A percentile compares a stretch with the other conserved stretches of the same genome.
These are phyloP conservation scores for Momotus momota DNA, from an alignment of 2,797 vertebrate genomes.

Conservation along the genomic window DNA sequence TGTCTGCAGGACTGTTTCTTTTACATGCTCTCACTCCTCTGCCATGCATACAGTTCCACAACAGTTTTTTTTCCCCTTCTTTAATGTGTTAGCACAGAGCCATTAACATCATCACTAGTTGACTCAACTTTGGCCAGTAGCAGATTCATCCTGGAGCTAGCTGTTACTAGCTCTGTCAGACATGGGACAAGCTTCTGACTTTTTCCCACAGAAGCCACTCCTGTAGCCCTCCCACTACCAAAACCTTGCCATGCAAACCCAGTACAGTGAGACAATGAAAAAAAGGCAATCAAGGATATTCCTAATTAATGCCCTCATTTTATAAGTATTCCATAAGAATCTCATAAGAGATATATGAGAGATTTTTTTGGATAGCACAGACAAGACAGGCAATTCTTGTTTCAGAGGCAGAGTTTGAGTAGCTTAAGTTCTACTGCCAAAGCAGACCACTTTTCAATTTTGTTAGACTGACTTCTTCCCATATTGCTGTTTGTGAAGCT, in stretches of 20 bases:
- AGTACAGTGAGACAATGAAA: not conserved
- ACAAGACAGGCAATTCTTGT: not conserved
- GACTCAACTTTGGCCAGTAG: not conserved
- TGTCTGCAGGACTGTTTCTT: not conserved
- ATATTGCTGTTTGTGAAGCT: not conserved
- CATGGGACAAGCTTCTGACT: not conserved
- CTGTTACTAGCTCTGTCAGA: not conserved
- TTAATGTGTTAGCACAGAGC: not conserved
- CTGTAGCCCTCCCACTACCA: not conserved
- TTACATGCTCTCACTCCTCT: not conserved
- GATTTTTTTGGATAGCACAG: not conserved
- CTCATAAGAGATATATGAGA: not conserved
- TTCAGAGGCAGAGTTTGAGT: not conserved
- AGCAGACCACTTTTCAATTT: not conserved
- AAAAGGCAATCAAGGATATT: not conserved
- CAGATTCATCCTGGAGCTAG: not conserved
- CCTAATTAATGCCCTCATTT: not conserved
- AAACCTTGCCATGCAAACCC: not conserved
- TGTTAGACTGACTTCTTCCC: not conserved
- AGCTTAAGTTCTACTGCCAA: not conserved
- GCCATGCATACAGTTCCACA: no score
- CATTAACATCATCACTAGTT: fast-evolving
- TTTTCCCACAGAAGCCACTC: not conserved
- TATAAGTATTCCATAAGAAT: not conserved
- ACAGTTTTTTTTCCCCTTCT: not conserved